A percentile compares a stretch with the other conserved stretches of the same genome.
Evolutionary conservation across 1,140 invertebrate genomes (phyloP).

Genomic region (Polypedilum pembai): DNA sequence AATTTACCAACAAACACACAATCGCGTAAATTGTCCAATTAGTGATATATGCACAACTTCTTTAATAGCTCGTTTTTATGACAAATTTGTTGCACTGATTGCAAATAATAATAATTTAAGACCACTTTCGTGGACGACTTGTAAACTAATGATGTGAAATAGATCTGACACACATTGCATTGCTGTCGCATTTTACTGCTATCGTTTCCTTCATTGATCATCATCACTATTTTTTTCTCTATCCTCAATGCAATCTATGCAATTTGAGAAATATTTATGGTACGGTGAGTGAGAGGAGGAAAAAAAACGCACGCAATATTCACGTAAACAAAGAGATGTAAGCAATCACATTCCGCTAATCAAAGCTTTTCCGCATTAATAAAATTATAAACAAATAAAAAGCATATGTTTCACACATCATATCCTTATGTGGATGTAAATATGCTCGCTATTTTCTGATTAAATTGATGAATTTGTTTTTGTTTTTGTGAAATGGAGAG

Average conservation of each 20-base stretch:
- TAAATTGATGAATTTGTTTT: neutral
- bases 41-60: neutral
- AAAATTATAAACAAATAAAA: neutral
- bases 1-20: neutral
- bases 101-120: neutral
- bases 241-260: neutral
- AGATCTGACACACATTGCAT: neutral
- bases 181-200: too few species aligned
- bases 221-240: neutral
- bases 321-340: neutral
- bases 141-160: conserved; percentile 13
- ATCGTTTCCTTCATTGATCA: too few species aligned
- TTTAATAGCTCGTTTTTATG: neutral
- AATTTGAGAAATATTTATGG: neutral
- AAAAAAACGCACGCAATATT: neutral
- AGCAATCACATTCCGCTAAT: neutral
- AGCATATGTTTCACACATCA: neutral
- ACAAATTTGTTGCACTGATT: neutral
- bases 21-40: neutral
- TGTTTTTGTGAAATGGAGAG: too few species aligned
- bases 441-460: too few species aligned
- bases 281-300: neutral
- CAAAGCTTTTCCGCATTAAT: neutral
- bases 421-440: neutral
- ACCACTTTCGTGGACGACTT: conserved; percentile 8